Conservation (phyloP, 1,140 invertebrate species). For the Vollenhovia emeryi region DNA sequence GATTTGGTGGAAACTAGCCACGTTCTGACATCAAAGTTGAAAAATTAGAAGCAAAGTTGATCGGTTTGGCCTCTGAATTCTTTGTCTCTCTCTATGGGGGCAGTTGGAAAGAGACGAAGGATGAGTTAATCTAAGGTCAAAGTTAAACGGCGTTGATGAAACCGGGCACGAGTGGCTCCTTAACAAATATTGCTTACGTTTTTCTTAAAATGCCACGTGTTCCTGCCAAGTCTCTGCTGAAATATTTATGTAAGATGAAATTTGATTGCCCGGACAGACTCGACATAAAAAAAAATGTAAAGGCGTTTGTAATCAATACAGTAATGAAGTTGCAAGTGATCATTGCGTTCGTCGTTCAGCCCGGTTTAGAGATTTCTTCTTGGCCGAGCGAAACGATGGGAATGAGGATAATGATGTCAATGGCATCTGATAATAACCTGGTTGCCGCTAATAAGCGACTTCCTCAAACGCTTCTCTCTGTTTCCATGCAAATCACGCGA, state of each 20-base stretch:
- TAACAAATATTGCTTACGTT: not conserved
- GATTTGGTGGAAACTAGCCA: not conserved
- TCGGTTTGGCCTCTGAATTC: not conserved
- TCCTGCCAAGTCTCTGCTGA: not conserved
- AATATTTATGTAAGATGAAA: not conserved
- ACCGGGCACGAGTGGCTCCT: not conserved
- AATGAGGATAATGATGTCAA: constrained; percentile 55
- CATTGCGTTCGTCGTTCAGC: no score
- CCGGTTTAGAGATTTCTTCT: not conserved
- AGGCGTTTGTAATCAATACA: not conserved
- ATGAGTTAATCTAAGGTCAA: no score
- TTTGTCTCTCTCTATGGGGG: no score
- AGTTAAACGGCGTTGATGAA: no score
- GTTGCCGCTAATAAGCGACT: constrained; percentile 48
- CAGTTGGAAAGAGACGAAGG: no score
- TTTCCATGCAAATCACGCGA: constrained; percentile 48
- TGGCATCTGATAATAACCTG: constrained; percentile 45
- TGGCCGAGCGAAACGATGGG: constrained; percentile 18
- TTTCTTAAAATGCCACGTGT: not conserved
- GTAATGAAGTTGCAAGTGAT: no score
- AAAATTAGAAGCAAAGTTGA: not conserved
- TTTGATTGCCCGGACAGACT: not conserved
- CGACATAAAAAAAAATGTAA: not conserved
- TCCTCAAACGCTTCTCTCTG: constrained; percentile 36
- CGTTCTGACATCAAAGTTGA: not conserved